These are phyloP conservation scores for Phodopus roborovskii DNA, from an alignment of 2,113 vertebrate species.

Conservation along the genomic window DNA sequence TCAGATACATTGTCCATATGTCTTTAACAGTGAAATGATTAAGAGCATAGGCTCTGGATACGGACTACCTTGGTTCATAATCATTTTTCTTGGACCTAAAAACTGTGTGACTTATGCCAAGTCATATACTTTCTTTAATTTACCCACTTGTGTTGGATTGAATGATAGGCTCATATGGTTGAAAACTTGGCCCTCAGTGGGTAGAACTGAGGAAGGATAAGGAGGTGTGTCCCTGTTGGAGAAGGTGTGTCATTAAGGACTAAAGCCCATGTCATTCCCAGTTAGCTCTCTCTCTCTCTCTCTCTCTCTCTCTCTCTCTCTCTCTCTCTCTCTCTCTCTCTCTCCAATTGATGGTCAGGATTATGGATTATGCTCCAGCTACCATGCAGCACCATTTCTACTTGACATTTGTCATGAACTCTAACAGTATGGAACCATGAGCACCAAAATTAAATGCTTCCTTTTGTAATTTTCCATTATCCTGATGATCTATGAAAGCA, in stretches of 20 bases:
- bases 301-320: neutral
- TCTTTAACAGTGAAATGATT: neutral
- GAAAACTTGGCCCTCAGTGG: neutral
- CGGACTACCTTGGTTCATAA: neutral
- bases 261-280: neutral
- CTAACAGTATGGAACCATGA: neutral
- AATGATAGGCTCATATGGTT: neutral
- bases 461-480: neutral
- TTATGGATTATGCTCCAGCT: neutral
- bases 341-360: neutral
- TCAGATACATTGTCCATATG: neutral
- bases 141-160: neutral
- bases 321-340: neutral
- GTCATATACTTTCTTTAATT: neutral
- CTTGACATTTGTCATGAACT: too few relatives aligned
- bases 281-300: neutral
- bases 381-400: rapidly evolving
- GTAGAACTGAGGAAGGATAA: neutral
- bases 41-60: neutral
- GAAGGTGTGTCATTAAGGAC: neutral
- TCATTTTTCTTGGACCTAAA: neutral
- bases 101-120: neutral
- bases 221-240: neutral
- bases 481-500: neutral
- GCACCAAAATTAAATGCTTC: neutral